Percentiles rank a stretch among this genome's conserved stretches.
Evolutionary conservation across 2,888 invertebrate genomes (phyloP).

Genomic region (Liposcelis brunnea): DNA sequence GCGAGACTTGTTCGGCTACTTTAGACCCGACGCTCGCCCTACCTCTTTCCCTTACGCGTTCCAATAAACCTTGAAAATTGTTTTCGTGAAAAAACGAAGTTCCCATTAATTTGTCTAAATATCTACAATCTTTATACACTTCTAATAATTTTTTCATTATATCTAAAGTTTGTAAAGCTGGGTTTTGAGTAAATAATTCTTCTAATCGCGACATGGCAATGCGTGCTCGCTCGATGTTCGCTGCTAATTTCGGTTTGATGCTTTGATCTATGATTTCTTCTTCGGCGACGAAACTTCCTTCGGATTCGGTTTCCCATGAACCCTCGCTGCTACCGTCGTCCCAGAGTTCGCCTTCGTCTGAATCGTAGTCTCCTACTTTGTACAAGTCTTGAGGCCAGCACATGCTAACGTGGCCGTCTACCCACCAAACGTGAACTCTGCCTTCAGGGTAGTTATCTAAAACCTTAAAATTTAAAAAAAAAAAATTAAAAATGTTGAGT

Average conservation of each 20-base stretch:
- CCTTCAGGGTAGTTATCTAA: constrained; percentile 74
- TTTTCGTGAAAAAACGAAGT: constrained; percentile 72
- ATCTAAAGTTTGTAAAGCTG: constrained; percentile 53
- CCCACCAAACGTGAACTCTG: constrained; percentile 65
- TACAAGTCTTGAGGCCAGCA: constrained; percentile 88
- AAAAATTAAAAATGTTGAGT: no score
- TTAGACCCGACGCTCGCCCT: constrained; percentile 45
- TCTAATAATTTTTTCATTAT: constrained; percentile 63
- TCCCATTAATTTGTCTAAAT: constrained; percentile 68
- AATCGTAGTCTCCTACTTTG: constrained; percentile 31
- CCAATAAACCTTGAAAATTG: constrained; percentile 57
- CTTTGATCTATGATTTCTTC: constrained; percentile 22
- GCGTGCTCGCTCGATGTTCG: constrained; percentile 59
- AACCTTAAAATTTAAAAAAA: constrained; percentile 27
- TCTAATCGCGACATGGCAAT: constrained; percentile 57
- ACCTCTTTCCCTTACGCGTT: constrained; percentile 57
- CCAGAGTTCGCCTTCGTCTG: constrained; percentile 59
- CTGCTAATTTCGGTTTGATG: constrained; percentile 42
- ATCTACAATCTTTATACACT: constrained; percentile 26
- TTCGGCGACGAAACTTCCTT: constrained; percentile 38
- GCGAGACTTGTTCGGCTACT: constrained; percentile 47
- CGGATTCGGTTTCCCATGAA: constrained; percentile 70
- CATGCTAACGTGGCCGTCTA: constrained; percentile 64
- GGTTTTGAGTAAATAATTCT: constrained; percentile 62
- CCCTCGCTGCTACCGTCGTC: constrained; percentile 44